Evolutionary conservation across 2,888 invertebrate species (phyloP), one percentile per base, ranked within the genome.

Genomic region (Volucella bombylans): DNA sequence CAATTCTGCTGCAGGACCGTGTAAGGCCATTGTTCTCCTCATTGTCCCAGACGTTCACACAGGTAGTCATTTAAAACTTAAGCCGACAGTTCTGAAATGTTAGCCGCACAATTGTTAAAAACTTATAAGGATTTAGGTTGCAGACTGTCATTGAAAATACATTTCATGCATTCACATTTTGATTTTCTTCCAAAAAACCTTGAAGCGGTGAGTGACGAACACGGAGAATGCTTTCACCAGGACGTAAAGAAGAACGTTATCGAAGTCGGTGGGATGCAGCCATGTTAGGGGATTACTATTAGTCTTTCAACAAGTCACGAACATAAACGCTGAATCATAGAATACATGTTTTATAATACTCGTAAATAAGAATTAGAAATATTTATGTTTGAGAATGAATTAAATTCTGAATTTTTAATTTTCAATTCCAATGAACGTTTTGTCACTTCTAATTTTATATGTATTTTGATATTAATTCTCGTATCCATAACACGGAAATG

Each of bases 301-400:
- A 2, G 18, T 18, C 18, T 18, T 47, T 47, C 45, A 47, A 11
- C 45, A 11, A 8, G 45, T 47, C 45, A 47, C 9, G 8, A 47
- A 47, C 45, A 9, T 47, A 47, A 47, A 47, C 3, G 10, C 45
- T 47, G n/a, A 8, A 47, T 3, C 14, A 47, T 47, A 47, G 47
- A n/a, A 47, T 6, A 47, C n/a, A n/a, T n/a, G 47, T n/a, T 47
- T 47, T 47, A 47, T 47, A n/a, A n/a, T 47, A 47, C n/a, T n/a
- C n/a, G n/a, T 18, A 18, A 47, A 47, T 47, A 47, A 47, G 47
- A 14, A 47, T 14, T 47, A 47, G n/a, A 47, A 47, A 47, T 47
- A 14, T 47, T 47, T 47, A 47, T 47, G n/a, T 14, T 4, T 14
- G n/a, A 1, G 4, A 4, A 14, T 47, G n/a, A 47, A 47, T 4